Conservation (phyloP, 2,888 invertebrate species). For the Cheilosia vernalis region DNA sequence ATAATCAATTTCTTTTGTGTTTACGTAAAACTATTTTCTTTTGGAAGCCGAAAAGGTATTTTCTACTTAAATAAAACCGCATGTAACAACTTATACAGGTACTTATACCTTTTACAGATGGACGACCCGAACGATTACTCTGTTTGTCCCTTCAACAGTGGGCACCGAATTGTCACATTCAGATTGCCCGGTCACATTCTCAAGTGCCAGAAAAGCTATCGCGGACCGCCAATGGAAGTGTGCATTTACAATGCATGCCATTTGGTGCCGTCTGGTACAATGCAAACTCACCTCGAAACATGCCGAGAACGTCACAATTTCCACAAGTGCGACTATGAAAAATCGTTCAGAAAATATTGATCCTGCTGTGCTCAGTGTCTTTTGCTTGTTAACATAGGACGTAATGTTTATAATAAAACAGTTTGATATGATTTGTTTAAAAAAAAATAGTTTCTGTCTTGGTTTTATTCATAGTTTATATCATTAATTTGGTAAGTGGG, state of each 20-base stretch:
- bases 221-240: constrained; percentile 78
- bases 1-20: too few relatives aligned
- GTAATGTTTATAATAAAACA: not conserved
- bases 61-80: too few relatives aligned
- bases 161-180: constrained; percentile 77
- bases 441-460: constrained; percentile 25
- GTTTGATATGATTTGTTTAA: not conserved
- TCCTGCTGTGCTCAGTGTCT: not conserved
- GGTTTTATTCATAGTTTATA: constrained; percentile 27
- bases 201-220: constrained; percentile 78
- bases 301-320: constrained; percentile 78
- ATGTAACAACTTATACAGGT: not conserved
- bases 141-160: constrained; percentile 77
- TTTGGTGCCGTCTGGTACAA: constrained; percentile 76
- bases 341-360: constrained; percentile 47
- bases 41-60: too few relatives aligned
- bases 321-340: constrained; percentile 69
- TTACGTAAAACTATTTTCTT: too few relatives aligned
- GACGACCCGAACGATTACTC: constrained; percentile 68
- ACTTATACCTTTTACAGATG: constrained; percentile 41
- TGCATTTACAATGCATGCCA: constrained; percentile 82
- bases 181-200: constrained; percentile 78
- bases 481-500: constrained; percentile 53
- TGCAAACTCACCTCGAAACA: constrained; percentile 78
- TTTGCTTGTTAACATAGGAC: not conserved